Evolutionary conservation across 2,113 vertebrate species (phyloP), one percentile per base, ranked within the genome.

Genomic region (Lanius collurio): DNA sequence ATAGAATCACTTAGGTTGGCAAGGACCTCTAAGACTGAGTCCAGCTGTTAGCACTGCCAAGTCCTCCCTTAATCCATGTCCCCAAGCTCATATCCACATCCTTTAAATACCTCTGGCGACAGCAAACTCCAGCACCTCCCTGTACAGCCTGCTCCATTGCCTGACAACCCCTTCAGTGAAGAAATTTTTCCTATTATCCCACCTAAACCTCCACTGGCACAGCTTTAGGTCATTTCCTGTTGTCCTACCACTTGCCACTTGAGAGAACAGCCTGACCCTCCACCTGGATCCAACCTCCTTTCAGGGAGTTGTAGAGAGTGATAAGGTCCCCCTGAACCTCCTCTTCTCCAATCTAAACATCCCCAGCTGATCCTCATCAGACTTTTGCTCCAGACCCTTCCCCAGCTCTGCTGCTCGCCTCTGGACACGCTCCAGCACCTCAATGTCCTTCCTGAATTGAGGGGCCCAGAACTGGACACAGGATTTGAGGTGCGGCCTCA

Each of bases 401-500:
- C 15, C 26, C 55, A 85, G 42, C 42, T 41, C 31, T 5, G 1
- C 2, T 57, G 44, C 22, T 15, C 13, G 8, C 52, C 69, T 37
- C 16, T 16, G 50, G 62, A 21, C 70, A 30, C 1, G 0, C 27
- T 91, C 15, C 62, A 87, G 33, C 21, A 13, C 21, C 24, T 41
- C 56, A 21, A 3, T 8, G 26, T 30, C 42, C 22, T 14, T 42
- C 39, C 44, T 49, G n/a, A 7, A 64, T 0, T 26, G 75, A 81
- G 44, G 16, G 5, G 13, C 31, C 39, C 76, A 56, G 55, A 74
- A 41, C 21, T 15, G 33, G 73, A 55, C 21, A 35, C 33, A 41
- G 53, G 22, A 67, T 35, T 37, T 0, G 0, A 41, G 39, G 7
- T 26, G 33, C 11, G 1, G 15, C 52, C 64, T 39, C 82, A 60